phyloP scores from a whole-genome alignment of 1,140 invertebrate genomes.

The Drosophila pandora region DNA sequence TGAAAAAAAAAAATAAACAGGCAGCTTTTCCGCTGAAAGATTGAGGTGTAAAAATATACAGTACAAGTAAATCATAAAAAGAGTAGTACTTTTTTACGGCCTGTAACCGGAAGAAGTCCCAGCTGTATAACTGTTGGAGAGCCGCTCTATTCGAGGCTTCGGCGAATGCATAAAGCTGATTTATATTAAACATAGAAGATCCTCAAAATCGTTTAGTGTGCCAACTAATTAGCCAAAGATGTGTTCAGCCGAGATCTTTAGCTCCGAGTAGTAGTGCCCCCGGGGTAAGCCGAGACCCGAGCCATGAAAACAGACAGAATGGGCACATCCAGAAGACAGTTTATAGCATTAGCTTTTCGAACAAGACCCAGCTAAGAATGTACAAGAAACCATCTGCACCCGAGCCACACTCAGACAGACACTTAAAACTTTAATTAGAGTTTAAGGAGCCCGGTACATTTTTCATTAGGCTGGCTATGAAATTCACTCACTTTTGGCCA shows the following conservation, averaged over 20 bases:
- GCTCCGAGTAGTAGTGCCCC: background rate
- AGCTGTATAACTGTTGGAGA: constrained; percentile 7
- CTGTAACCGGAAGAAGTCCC: constrained; percentile 59
- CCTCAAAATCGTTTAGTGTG: constrained; percentile 71
- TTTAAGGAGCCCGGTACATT: constrained; percentile 68
- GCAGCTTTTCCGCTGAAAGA: constrained; percentile 41
- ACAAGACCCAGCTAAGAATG: constrained; percentile 33
- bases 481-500: constrained; percentile 57
- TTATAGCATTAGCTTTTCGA: constrained; percentile 46
- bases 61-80: constrained; percentile 56
- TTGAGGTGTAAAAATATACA: constrained; percentile 67
- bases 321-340: constrained; percentile 68
- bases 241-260: background rate
- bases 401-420: constrained; percentile 23
- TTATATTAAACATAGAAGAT: constrained; percentile 68
- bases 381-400: constrained; percentile 26
- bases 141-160: background rate
- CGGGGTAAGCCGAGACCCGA: background rate
- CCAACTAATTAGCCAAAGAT: constrained; percentile 63
- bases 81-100: constrained; percentile 67
- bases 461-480: constrained; percentile 61
- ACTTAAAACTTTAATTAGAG: constrained; percentile 77
- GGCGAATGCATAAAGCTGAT: constrained; percentile 59
- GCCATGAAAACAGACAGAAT: constrained; percentile 65
- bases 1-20: constrained; percentile 22